Conservation (phyloP, 2,888 invertebrate genomes). For the Phorcus lineatus region DNA sequence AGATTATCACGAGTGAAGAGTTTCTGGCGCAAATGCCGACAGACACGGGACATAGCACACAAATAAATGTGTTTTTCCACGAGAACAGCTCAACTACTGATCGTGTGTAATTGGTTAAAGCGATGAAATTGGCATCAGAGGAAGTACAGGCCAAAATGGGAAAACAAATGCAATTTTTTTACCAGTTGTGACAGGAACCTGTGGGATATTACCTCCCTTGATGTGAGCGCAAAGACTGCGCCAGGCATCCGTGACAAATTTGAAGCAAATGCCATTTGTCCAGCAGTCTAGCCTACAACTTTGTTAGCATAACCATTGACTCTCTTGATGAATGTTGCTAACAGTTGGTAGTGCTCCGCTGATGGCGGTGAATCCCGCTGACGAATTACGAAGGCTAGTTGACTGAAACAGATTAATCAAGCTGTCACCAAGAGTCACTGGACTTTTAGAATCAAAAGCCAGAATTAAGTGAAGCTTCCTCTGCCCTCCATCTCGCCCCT, state of each 20-base stretch:
- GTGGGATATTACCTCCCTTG: not conserved
- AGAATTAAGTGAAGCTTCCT: slow-evolving; percentile 22
- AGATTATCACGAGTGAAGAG: not conserved
- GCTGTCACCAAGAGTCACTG: slow-evolving; percentile 3
- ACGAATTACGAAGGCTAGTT: slow-evolving; percentile 4
- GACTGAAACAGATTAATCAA: slow-evolving; percentile 7
- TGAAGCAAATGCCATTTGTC: slow-evolving; percentile 5
- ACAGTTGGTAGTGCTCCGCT: not conserved
- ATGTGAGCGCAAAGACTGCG: not conserved
- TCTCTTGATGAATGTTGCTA: slow-evolving; percentile 14
- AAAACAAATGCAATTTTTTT: slow-evolving; percentile 12
- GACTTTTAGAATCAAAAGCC: slow-evolving; percentile 22
- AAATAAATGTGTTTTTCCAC: slow-evolving; percentile 20
- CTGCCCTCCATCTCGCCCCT: not conserved
- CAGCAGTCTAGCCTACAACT: slow-evolving; percentile 7
- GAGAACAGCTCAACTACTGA: not conserved
- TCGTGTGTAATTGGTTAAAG: slow-evolving; percentile 15
- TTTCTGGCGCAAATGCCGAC: not conserved
- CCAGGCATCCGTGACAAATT: slow-evolving; percentile 12
- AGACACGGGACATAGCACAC: slow-evolving; percentile 6
- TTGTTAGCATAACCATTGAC: not conserved
- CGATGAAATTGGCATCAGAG: slow-evolving; percentile 20
- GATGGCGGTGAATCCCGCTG: not conserved
- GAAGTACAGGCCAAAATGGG: not conserved
- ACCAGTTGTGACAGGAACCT: not conserved